phyloP scores from a whole-genome alignment of 1,140 invertebrate species.

The Drosophila parabipectinata region DNA sequence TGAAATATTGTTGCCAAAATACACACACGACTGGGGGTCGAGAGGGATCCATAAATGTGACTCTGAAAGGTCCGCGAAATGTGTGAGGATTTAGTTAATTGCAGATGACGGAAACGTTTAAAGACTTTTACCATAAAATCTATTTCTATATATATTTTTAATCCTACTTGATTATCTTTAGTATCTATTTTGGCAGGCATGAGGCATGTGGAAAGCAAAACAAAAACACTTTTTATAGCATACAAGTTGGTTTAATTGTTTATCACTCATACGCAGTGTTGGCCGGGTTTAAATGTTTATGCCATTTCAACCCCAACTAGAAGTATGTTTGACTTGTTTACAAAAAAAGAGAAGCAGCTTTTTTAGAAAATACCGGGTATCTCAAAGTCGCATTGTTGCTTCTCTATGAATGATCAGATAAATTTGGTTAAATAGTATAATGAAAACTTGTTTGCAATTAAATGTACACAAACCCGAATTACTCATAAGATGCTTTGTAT shows the following conservation, averaged over 20 bases:
- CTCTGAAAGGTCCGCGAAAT: conserved; percentile 29
- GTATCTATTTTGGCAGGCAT: neutral
- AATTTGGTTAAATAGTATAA: conserved; percentile 1
- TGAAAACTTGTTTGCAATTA: conserved; percentile 3
- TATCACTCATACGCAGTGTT: conserved; percentile 24
- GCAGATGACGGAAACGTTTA: neutral
- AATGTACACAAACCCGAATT: conserved; percentile 2
- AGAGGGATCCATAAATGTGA: conserved; percentile 23
- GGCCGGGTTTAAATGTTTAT: conserved; percentile 4
- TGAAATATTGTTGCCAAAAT: conserved; percentile 67
- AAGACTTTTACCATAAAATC: neutral
- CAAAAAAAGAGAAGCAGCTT: neutral
- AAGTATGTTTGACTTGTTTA: conserved; percentile 5
- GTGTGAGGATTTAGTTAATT: neutral
- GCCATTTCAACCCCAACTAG: conserved; percentile 1
- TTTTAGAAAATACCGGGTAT: neutral
- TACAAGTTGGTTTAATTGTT: neutral
- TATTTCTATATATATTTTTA: neutral
- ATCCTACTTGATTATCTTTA: neutral
- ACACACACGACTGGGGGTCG: conserved; percentile 35
- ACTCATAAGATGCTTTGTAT: neutral
- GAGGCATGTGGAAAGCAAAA: neutral
- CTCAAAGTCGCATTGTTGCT: neutral
- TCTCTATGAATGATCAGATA: conserved; percentile 4
- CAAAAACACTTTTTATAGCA: neutral